Evolutionary conservation across 2,888 invertebrate genomes (phyloP), one percentile per base, ranked within the genome.

Genomic region (Serrognathus titanus): DNA sequence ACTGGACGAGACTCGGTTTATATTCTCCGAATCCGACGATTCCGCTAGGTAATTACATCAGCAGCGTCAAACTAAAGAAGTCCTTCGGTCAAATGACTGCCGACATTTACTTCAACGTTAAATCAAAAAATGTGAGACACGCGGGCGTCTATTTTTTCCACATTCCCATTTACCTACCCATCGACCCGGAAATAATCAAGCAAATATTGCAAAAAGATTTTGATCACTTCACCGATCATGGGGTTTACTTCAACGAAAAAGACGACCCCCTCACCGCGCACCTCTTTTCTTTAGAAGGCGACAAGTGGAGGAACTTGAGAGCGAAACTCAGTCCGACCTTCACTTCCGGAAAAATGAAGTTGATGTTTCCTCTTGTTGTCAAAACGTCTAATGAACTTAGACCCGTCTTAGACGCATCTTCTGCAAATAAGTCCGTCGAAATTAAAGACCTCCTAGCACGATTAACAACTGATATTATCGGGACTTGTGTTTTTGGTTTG

Each of bases 151-250:
- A 66, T 49, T 58, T 63, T n/a, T 60, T 66, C 24, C 36, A 52
- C 5, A 41, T 46, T 41, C 66, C 66, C 9, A 37, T 54, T 5
- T 60, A 63, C 8, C 43, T 69, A 6, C 60, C 63, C 8, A 53
- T 66, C 4, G 66, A 70, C 61, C 56, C 69, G 13, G 68, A 71
- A 12, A 16, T 55, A n/a, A 50, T 62, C 13, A 63, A 64, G 38
- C 75, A 78, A 41, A 73, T 85, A 16, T 65, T 85, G 63, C 79
- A 81, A 41, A 81, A 79, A 58, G 84, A 85, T 63, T 86, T 83
- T 59, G 74, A 72, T 4, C 74, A 82, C 66, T 86, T 86, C 58
- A 81, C 82, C 67, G 83, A 85, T 54, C 82, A 85, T 43, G 85
- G 85, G 0, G 71, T 82, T 13, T 82, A 81, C 64, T 76, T 72